Evolutionary conservation across 2,888 invertebrate genomes (phyloP).

Genomic region (Encarsia formosa): DNA sequence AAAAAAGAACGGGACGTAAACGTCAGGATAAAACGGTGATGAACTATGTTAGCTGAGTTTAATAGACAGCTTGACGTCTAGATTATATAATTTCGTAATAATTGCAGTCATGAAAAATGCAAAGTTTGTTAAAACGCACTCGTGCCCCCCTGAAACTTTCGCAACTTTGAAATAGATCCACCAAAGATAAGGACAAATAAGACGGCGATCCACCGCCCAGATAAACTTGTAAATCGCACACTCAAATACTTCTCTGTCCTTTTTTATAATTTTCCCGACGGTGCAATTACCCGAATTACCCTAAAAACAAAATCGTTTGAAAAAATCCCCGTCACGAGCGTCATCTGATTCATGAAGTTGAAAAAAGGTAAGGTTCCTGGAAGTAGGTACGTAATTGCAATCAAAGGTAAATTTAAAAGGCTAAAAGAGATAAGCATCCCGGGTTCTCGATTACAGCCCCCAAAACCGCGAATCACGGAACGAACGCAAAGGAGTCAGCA

Average conservation of each 20-base stretch:
- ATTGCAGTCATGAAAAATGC: conserved; percentile 13
- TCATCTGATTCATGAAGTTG: too few relatives aligned
- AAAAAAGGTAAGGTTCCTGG: too few relatives aligned
- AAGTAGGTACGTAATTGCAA: too few relatives aligned
- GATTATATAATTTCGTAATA: conserved; percentile 18
- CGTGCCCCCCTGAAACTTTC: conserved; percentile 7
- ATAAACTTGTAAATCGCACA: not conserved
- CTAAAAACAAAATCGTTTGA: too few relatives aligned
- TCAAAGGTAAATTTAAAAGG: too few relatives aligned
- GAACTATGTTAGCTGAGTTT: conserved; percentile 16
- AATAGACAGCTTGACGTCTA: not conserved
- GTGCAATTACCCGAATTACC: too few relatives aligned
- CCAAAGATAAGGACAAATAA: conserved; percentile 18
- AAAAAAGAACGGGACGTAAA: conserved; percentile 13
- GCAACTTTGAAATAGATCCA: conserved; percentile 18
- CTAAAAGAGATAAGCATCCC: too few relatives aligned
- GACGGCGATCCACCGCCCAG: conserved; percentile 18
- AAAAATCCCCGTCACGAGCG: too few relatives aligned
- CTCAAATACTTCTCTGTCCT: not conserved
- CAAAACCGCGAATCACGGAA: too few relatives aligned
- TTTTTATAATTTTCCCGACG: not conserved
- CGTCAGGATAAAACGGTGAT: conserved; percentile 17
- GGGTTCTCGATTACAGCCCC: too few relatives aligned
- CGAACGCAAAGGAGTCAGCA: too few relatives aligned
- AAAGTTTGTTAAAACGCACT: not conserved